phyloP scores from a whole-genome alignment of 2,797 vertebrate species.

The Chrysocyon brachyurus region DNA sequence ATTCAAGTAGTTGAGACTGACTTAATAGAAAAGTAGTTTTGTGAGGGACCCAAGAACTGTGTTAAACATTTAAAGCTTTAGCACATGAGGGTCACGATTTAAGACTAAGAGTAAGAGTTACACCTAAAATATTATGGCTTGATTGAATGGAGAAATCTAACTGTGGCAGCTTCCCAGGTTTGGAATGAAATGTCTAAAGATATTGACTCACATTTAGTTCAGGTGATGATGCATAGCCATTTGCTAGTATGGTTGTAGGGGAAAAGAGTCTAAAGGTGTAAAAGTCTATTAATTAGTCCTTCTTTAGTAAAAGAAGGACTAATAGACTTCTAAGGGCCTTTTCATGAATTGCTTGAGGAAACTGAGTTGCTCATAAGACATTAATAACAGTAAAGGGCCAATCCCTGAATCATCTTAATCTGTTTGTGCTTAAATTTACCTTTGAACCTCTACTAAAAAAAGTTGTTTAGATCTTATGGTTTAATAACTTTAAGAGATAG shows the following conservation, averaged over 20 bases:
- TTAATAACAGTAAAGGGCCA: background rate
- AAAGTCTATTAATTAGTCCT: too few species aligned
- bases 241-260: background rate
- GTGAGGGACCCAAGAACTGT: background rate
- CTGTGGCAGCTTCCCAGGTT: background rate
- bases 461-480: background rate
- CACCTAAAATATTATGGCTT: background rate
- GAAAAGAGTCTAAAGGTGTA: background rate
- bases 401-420: background rate
- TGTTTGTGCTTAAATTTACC: conserved; percentile 10
- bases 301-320: background rate
- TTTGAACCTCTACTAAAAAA: conserved; percentile 50
- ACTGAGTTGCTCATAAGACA: background rate
- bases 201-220: background rate
- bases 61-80: background rate
- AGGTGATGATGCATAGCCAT: background rate
- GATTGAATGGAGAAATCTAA: background rate
- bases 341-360: background rate
- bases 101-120: background rate
- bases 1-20: background rate
- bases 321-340: background rate
- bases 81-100: background rate
- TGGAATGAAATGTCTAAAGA: background rate
- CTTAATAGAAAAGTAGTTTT: conserved; percentile 3
- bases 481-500: conserved; percentile 53